Base-by-base conservation (phyloP, 2,113 vertebrate genomes). In the Pteropus alecto region DNA sequence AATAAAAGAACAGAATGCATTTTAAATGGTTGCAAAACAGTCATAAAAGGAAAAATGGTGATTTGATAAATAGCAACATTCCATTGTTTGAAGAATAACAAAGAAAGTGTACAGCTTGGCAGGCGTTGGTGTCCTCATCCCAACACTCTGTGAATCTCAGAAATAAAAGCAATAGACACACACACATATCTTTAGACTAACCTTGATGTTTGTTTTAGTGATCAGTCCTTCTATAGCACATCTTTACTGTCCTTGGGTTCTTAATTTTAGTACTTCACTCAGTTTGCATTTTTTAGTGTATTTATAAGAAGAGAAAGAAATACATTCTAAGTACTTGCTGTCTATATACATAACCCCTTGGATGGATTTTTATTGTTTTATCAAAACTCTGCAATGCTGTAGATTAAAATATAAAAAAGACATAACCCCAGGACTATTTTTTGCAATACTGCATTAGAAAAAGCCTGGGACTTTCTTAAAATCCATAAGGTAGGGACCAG, bases 1-100 rank as follows among this genome's bases (percentile, higher is more conserved):
- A 68, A 73, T 83, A 82, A 93, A 93, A 65, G 16, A 90, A 60
- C 74, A 51, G 87, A 91, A 79, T 92, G 30, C 38, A 71, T 87
- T 97, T 92, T 48, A 95, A 90, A 63, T 63, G 24, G 26, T 81
- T 61, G 10, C 68, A 67, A 73, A 82, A 56, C 5, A 84, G 19
- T 82, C 21, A 89, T 94, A 71, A 92, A 90, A 87, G 38, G 77
- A 92, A 89, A 84, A 86, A 54, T 1, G 16, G 51, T 43, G 35
- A 73, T 82, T 24, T 24, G 78, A 67, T 83, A 78, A 91, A 89
- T 92, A 65, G 13, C 26, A 78, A 35, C 24, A 54, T 54, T 94
- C 35, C 9, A 58, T 90, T 43, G 61, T 87, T 89, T 87, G 46
- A 78, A 93, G 38, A 93, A 90, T 83, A 71, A 30, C 18, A 70